Percentiles rank a stretch among this genome's conserved stretches.
These are phyloP conservation scores for Artibeus jamaicensis DNA, from an alignment of 2,797 vertebrate genomes.

Conservation along the genomic window DNA sequence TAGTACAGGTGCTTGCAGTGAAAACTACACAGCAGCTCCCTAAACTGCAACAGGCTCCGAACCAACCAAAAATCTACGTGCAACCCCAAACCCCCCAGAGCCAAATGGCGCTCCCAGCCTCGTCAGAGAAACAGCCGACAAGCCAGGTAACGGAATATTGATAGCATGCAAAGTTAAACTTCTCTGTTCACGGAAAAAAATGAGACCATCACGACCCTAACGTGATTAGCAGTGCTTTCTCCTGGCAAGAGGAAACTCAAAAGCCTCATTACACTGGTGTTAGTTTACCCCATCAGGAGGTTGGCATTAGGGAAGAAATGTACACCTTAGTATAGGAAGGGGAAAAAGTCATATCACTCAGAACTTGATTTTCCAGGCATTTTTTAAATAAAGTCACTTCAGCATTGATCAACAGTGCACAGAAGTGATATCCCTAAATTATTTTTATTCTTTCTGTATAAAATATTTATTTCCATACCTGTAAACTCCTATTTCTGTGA, in stretches of 20 bases:
- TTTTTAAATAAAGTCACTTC: constrained; percentile 73
- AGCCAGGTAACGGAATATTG: constrained; percentile 91
- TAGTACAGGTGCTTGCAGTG: constrained; percentile 86
- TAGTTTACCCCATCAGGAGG: constrained; percentile 71
- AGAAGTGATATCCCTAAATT: constrained; percentile 71
- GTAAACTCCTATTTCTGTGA: constrained; percentile 74
- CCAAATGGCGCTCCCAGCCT: constrained; percentile 92
- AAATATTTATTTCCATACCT: constrained; percentile 72
- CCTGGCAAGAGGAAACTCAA: constrained; percentile 77
- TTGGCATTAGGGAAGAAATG: constrained; percentile 76
- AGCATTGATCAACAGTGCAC: constrained; percentile 72
- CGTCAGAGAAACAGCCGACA: constrained; percentile 89
- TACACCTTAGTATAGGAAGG: constrained; percentile 57
- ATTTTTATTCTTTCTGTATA: constrained; percentile 75
- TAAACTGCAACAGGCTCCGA: constrained; percentile 95
- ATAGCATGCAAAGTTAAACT: constrained; percentile 81
- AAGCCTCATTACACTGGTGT: constrained; percentile 74
- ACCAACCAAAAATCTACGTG: constrained; percentile 94
- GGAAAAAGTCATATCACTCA: constrained; percentile 57
- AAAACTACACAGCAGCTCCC: constrained; percentile 94
- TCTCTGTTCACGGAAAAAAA: constrained; percentile 78
- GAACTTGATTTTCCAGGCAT: constrained; percentile 71
- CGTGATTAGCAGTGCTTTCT: constrained; percentile 78
- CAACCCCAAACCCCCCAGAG: constrained; percentile 93
- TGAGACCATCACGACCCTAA: constrained; percentile 63